Percentiles rank a stretch among this genome's conserved stretches.
These are phyloP conservation scores for Semnopithecus entellus DNA, from an alignment of 2,113 vertebrate genomes.

Conservation along the genomic window DNA sequence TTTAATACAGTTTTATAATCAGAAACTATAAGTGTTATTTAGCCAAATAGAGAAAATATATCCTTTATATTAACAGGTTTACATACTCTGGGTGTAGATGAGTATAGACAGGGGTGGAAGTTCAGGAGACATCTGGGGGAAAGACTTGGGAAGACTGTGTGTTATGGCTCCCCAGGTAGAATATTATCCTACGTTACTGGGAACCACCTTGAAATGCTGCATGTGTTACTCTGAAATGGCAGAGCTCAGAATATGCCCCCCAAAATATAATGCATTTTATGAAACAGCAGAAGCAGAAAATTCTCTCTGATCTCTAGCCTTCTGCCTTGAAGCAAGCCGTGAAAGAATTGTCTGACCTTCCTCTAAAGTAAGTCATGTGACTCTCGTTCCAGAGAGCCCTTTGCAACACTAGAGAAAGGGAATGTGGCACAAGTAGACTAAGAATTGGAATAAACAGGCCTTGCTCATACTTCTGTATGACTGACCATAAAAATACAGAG, in stretches of 20 bases:
- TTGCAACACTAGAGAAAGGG: neutral
- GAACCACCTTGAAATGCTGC: neutral
- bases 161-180: neutral
- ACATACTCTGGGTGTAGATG: neutral
- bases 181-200: neutral
- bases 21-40: neutral
- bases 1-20: neutral
- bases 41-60: neutral
- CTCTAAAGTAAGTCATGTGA: neutral
- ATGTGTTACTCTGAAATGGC: neutral
- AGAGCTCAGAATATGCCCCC: neutral
- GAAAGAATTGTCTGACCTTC: neutral
- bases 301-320: neutral
- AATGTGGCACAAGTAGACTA: neutral
- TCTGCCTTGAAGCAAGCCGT: neutral
- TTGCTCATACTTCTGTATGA: neutral
- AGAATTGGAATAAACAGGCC: neutral
- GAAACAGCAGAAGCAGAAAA: neutral
- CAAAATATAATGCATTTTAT: neutral
- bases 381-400: neutral
- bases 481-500: neutral
- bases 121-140: neutral
- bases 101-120: neutral
- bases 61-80: neutral
- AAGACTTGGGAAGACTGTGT: neutral